These are phyloP conservation scores for Clistopyga incitator DNA, from an alignment of 2,888 invertebrate species.

Conservation along the genomic window DNA sequence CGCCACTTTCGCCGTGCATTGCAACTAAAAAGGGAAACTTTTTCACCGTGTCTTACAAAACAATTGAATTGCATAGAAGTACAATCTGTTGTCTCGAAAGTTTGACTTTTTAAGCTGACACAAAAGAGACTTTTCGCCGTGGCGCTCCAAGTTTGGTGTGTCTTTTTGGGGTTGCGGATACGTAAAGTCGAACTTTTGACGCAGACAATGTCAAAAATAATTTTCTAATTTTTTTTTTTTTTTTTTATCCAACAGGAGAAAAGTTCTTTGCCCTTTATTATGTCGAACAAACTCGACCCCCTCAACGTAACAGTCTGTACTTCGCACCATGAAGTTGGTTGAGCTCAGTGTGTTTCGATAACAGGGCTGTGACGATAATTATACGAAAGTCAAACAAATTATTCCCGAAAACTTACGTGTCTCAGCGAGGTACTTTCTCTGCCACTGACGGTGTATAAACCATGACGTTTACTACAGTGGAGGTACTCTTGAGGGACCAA, in stretches of 20 bases:
- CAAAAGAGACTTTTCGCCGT: no score
- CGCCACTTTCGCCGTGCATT: no score
- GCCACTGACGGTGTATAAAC: conserved; percentile 25
- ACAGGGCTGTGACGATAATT: conserved; percentile 23
- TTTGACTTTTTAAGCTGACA: no score
- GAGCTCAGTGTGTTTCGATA: conserved; percentile 11
- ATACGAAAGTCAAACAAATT: conserved; percentile 55
- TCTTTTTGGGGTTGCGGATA: neutral
- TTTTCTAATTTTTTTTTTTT: neutral
- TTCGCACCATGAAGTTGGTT: neutral
- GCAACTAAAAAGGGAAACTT: no score
- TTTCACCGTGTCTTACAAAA: no score
- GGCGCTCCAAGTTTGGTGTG: no score
- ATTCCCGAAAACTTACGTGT: conserved; percentile 42
- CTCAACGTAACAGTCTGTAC: neutral
- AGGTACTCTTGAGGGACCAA: conserved; percentile 49
- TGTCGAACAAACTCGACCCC: neutral
- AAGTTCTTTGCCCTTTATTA: neutral
- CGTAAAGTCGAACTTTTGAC: no score
- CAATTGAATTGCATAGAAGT: no score
- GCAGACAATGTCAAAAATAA: no score
- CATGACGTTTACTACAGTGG: conserved; percentile 20
- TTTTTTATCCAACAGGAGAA: neutral
- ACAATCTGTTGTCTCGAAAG: no score
- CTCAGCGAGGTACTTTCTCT: neutral